Base-by-base conservation (phyloP, 2,888 invertebrate species). In the Boloria euphrosyne region DNA sequence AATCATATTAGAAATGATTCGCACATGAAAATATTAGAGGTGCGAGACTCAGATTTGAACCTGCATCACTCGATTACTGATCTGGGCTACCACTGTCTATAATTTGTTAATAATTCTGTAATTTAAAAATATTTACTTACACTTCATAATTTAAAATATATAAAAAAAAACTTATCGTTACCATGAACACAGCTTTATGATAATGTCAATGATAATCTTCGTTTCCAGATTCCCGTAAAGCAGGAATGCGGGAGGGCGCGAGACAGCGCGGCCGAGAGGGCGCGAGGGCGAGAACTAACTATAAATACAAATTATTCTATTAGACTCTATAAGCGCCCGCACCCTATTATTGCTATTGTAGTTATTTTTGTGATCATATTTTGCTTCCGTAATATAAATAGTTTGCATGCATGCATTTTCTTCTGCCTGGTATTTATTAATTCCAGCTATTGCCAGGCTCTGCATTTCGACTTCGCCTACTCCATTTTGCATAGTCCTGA, bases 271-370 rank as follows among this genome's bases (percentile, higher is more conserved):
- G 79, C 77, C 80, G 80, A 79, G 80, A 75, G 74, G 75, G 73
- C 67, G 72, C 81, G 80, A 80, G 81, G 76, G 73, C 67, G 70
- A 69, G 69, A 74, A 71, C 66, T 73, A 70, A 68, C 78, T 75
- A 86, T 86, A 85, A 85, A 89, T 86, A 89, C 85, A 82, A 85
- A 88, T 89, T 86, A 83, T 84, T 79, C 74, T 76, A 83, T 84
- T 85, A 69, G 66, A 59, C 66, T 64, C 49, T 57, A 55, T 66
- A 55, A 62, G 47, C 61, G 65, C 70, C 71, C 73, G 71, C 73
- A 71, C 67, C 57, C 47, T 67, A 47, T 17, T 16, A 16, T 70
- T 46, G 62, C 46, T 54, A 70, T 50, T 63, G 65, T 68, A 38
- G 13, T 43, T 22, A 38, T 43, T 38, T 52, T 27, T 52, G 31